Base-by-base conservation (phyloP, 2,888 invertebrate genomes). In the Diploptera punctata region DNA sequence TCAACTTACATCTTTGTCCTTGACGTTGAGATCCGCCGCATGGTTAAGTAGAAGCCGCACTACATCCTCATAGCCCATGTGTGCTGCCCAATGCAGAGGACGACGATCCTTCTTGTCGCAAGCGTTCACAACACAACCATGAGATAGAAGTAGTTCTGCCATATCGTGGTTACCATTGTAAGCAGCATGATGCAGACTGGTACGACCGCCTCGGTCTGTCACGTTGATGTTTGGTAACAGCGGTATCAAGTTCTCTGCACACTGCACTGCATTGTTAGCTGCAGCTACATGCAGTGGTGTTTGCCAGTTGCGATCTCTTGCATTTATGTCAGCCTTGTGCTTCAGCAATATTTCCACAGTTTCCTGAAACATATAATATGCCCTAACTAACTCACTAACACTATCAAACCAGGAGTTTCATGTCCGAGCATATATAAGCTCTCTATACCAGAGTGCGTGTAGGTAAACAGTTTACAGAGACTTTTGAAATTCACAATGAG, bases 151-250 rank as follows among this genome's bases (percentile, higher is more conserved):
- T 67, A 88, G 80, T 77, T 86, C 83, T 2, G 85, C 85, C 83
- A 89, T 86, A 81, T 86, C 86, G 72, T 83, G 79, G 76, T 89
- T 88, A 0, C 89, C 89, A 77, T 88, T 87, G 78, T 85, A 86
- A 13, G 87, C 87, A 5, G 90, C 90, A 79, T 89, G 89, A 78
- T 90, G 90, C 57, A 90, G 82, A 75, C 88, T 86, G 3, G 89
- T 89, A 54, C 88, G 82, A 2, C 90, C 90, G 13, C 85, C 85
- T 73, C 89, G 81, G 78, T 87, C 87, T 1, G 86, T 84, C 31
- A 86, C 82, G 77, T 87, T 86, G 62, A 82, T 80, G 77, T 86
- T 85, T 68, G 82, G 81, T 71, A 86, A 78, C 29, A 81, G 78
- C 1, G 85, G 85, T n/a, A 86, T 80, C 68, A 88, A 78, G 57